Conservation (phyloP, 2,113 vertebrate genomes). For the Gavialis gangeticus region DNA sequence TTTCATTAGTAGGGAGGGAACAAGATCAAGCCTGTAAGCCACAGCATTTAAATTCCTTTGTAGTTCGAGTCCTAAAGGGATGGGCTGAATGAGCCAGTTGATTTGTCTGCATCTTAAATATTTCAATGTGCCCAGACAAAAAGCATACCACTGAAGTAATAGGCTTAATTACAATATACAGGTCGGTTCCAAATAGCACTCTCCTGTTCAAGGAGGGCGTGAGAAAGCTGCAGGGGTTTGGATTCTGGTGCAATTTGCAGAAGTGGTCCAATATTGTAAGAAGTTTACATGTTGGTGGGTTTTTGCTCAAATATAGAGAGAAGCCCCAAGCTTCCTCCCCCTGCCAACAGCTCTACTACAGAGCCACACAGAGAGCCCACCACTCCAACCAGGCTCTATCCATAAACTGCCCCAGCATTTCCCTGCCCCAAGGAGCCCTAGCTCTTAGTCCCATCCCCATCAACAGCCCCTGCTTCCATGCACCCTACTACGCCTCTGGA, state of each 20-base stretch:
- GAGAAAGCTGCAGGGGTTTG: background rate
- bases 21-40: background rate
- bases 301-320: background rate
- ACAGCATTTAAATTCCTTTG: background rate
- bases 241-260: background rate
- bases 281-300: background rate
- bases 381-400: background rate
- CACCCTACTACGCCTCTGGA: background rate
- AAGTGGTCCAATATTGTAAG: background rate
- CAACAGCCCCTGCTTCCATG: background rate
- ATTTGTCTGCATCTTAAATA: background rate
- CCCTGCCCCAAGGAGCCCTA: background rate
- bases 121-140: background rate
- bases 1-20: background rate
- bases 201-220: background rate
- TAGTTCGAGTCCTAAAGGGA: background rate
- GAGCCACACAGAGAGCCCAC: background rate
- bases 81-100: background rate
- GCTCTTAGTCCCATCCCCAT: background rate
- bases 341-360: rapidly evolving
- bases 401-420: background rate
- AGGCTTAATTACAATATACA: background rate
- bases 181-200: background rate
- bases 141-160: background rate
- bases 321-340: background rate